Base-by-base conservation (phyloP, 2,888 invertebrate genomes). In the Campoletis raptor region DNA sequence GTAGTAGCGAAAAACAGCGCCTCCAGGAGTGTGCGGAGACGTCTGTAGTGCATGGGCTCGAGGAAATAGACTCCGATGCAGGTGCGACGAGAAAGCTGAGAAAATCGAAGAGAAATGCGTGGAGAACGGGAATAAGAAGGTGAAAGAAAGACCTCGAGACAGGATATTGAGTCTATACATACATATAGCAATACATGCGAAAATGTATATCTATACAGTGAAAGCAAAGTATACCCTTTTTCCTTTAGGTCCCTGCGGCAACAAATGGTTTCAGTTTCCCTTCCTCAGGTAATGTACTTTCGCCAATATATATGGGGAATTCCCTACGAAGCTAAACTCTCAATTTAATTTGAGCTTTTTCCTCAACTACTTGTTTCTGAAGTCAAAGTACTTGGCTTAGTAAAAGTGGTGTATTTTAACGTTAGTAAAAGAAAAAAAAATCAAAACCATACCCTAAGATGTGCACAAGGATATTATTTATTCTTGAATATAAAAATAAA, bases 191-290 rank as follows among this genome's bases (percentile, higher is more conserved):
- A 67, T 61, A 15, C 21, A 12, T 10, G 12, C 66, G 3, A 24
- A 52, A 0, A 64, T 61, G n/a, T 52, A 69, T 21, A 69, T 48
- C 24, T 30, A 73, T 42, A 45, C 15, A 37, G 30, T 15, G 37
- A 66, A 76, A 83, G 73, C 57, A 74, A 80, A 61, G 30, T 36
- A 66, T 54, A 67, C n/a, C 48, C 61, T 73, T 76, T 81, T 86
- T 78, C 83, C 67, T 67, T 61, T 40, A 37, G 69, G 61, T 86
- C 73, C 81, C 86, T 81, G 73, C 61, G 83, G 83, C 83, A 86
- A 86, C 86, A 86, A 86, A 86, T 86, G 83, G 83, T 83, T 86
- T 81, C 83, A 74, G 73, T 81, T 77, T 81, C 66, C 77, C 40
- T n/a, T 80, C 24, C 67, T 67, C 37, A 37, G 76, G 67, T 48